phyloP scores from a whole-genome alignment of 2,113 vertebrate genomes.

The Misgurnus anguillicaudatus region DNA sequence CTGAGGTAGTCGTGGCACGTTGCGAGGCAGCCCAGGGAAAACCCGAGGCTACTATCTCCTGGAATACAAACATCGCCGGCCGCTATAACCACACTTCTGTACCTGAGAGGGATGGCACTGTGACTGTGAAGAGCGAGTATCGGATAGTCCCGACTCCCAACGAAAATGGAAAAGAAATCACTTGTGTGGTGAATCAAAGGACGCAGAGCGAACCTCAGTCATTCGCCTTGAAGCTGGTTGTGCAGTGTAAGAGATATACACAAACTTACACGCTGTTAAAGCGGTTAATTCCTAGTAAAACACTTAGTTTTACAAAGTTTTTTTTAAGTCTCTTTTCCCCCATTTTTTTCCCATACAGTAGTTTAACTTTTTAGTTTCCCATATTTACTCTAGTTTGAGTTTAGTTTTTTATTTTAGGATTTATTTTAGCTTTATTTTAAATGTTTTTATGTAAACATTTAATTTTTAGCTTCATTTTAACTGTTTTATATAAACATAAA shows the following conservation, averaged over 20 bases:
- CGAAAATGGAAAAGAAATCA: conserved; percentile 68
- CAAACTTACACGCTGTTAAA: not conserved
- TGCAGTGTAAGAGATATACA: conserved; percentile 70
- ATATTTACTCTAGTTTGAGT: too few relatives aligned
- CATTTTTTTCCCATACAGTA: too few relatives aligned
- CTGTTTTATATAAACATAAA: too few relatives aligned
- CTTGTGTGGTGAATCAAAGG: conserved; percentile 70
- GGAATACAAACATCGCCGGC: conserved; percentile 60
- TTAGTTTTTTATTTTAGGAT: too few relatives aligned
- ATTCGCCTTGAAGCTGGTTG: conserved; percentile 63
- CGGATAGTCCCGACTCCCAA: conserved; percentile 65
- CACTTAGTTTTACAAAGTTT: too few relatives aligned
- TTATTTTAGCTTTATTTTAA: too few relatives aligned
- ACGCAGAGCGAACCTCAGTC: conserved; percentile 64
- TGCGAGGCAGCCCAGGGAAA: conserved; percentile 78
- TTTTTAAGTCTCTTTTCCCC: too few relatives aligned
- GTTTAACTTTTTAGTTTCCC: too few relatives aligned
- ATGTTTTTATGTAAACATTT: too few relatives aligned
- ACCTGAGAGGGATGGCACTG: conserved; percentile 69
- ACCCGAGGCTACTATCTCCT: conserved; percentile 77
- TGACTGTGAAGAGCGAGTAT: conserved; percentile 79
- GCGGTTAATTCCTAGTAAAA: not conserved
- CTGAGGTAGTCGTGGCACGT: conserved; percentile 73
- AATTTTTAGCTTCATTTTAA: too few relatives aligned
- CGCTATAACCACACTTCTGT: conserved; percentile 67